Evolutionary conservation across 2,888 invertebrate species (phyloP), one percentile per base, ranked within the genome.

Genomic region (Drosophila falleni): DNA sequence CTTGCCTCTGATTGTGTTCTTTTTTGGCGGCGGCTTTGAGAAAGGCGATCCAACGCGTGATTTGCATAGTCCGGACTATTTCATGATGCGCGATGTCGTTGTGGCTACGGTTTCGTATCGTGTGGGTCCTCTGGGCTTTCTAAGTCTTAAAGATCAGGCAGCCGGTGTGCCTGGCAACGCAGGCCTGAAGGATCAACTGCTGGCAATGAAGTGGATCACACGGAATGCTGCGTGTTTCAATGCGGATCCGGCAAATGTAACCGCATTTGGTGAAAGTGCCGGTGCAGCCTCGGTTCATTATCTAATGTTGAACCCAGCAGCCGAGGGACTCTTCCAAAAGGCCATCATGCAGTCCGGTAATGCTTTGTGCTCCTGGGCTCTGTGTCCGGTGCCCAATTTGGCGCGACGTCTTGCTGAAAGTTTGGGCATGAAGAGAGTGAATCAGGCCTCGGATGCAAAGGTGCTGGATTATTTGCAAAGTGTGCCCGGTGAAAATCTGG

Each of bases 231-330:
- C 71, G 2, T 67, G 77, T 10, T 94, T 94, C 67, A 93, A 93
- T 72, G 94, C 93, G 1, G 93, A 94, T 86, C 86, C 93, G 0
- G 83, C 91, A 0, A 94, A 94, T 79, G 91, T 92, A 1, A 94
- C 94, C 0, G 90, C 94, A 4, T 93, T 93, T 71, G 94, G 94
- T 0, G 93, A 93, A 75, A 94, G 94, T 81, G 94, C 94, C 26
- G 94, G 94, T 8, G 93, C 91, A n/a, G 92, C 92, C 9, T 91
- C 93, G 0, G 92, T 91, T 1, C 93, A 94, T 64, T 92, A 91
- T 56, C 74, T 93, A 35, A 91, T 93, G 84, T 70, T 93, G 5
- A 93, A 93, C 5, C 92, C 93, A 1, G 84, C 91, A 67, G 91
- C 93, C 0, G 91, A 92, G 81, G 91, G 90, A 6, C 86, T 92